These are phyloP conservation scores for Poeciliopsis gracilis DNA, from an alignment of 2,797 vertebrate genomes.

Conservation along the genomic window DNA sequence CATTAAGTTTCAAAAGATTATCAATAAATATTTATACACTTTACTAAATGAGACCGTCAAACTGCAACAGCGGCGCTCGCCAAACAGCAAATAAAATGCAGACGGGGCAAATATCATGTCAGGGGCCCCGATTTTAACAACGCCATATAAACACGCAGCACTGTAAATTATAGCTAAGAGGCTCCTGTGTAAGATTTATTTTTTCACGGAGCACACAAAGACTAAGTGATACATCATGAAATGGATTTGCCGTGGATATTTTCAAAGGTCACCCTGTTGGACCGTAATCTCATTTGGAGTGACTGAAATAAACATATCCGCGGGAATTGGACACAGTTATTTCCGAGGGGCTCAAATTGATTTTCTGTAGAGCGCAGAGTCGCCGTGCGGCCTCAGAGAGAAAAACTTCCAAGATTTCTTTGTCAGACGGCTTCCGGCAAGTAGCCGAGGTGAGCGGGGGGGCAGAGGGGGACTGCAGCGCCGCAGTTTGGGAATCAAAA, in stretches of 20 bases:
- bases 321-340: conserved; percentile 76
- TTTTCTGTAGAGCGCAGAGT: conserved; percentile 64
- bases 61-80: conserved; percentile 9
- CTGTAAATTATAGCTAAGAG: conserved; percentile 14
- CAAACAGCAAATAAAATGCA: conserved; percentile 12
- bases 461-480: not conserved
- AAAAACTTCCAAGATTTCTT: conserved; percentile 36
- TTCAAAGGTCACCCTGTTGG: conserved; percentile 74
- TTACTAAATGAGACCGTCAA: conserved; percentile 4
- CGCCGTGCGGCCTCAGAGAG: conserved; percentile 46
- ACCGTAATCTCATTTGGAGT: conserved; percentile 77
- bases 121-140: not conserved
- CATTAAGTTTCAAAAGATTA: not conserved
- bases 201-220: conserved; percentile 42
- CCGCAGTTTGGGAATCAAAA: not conserved
- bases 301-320: conserved; percentile 80
- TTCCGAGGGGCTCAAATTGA: conserved; percentile 74
- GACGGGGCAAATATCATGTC: conserved; percentile 6
- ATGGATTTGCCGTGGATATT: conserved; percentile 72
- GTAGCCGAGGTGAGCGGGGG: not conserved
- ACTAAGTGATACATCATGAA: conserved; percentile 48
- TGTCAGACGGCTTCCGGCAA: conserved; percentile 14
- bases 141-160: not conserved
- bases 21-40: not conserved
- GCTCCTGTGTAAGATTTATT: conserved; percentile 13